A percentile compares a stretch with the other conserved stretches of the same genome.
phyloP scores from a whole-genome alignment of 1,140 invertebrate species.

The Drosophila tropicalis region DNA sequence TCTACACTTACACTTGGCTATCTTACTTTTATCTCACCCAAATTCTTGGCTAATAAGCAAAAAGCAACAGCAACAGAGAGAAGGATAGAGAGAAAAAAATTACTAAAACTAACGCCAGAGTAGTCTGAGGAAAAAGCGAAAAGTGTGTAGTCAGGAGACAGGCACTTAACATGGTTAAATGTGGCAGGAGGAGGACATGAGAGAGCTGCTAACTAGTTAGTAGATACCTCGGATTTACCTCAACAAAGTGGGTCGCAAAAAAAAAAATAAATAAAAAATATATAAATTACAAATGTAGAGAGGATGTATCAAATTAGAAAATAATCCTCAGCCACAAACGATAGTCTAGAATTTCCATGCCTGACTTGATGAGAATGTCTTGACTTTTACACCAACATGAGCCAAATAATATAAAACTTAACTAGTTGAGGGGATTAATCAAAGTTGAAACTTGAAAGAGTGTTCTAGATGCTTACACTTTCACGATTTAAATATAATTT shows the following conservation, averaged over 20 bases:
- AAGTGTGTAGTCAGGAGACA: conserved; percentile 23
- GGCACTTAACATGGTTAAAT: conserved; percentile 36
- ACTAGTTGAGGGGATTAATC: too few species aligned
- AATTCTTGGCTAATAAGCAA: conserved; percentile 67
- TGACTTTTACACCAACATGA: too few species aligned
- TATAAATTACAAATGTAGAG: background rate
- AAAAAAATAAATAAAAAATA: too few species aligned
- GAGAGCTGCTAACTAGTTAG: conserved; percentile 5
- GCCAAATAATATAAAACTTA: too few species aligned
- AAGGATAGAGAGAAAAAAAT: too few species aligned
- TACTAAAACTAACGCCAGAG: background rate
- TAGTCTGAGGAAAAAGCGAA: conserved; percentile 23
- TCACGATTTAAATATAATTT: too few species aligned
- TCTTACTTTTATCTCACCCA: conserved; percentile 30
- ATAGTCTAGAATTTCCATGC: background rate
- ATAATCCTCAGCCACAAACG: background rate
- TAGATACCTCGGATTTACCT: background rate
- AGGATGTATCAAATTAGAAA: conserved; percentile 11
- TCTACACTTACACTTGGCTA: conserved; percentile 1
- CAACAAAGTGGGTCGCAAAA: conserved; percentile 16
- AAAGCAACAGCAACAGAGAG: background rate
- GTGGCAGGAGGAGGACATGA: conserved; percentile 20
- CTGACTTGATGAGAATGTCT: conserved; percentile 4
- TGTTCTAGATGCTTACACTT: too few species aligned
- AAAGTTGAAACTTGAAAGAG: too few species aligned